Conservation (phyloP, 2,888 invertebrate species). For the Marasmarcha lunaedactyla region DNA sequence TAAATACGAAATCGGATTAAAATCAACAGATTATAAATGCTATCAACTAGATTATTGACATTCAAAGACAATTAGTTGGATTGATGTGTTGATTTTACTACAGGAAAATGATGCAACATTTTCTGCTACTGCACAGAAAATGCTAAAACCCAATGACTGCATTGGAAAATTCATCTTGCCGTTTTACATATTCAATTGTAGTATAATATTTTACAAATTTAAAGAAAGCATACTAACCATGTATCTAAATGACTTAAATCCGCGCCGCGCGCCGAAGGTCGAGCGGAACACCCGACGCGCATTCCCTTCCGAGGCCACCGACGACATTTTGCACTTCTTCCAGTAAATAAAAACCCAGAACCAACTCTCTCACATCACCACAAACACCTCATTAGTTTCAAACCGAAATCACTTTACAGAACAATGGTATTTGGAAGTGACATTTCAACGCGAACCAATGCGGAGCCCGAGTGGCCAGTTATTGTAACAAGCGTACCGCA, state of each 20-base stretch:
- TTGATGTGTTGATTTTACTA: no score
- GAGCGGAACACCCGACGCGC: conserved; percentile 60
- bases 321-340: conserved; percentile 44
- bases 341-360: conserved; percentile 3
- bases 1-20: no score
- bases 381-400: conserved; percentile 17
- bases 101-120: no score
- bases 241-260: conserved; percentile 61
- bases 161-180: no score
- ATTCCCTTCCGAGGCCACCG: conserved; percentile 56
- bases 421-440: conserved; percentile 30
- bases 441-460: conserved; percentile 49
- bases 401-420: conserved; percentile 21
- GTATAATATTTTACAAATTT: no score
- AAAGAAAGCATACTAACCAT: conserved; percentile 39
- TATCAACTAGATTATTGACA: no score
- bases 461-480: conserved; percentile 48
- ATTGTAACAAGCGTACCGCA: conserved; percentile 53
- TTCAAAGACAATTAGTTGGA: no score
- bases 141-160: no score
- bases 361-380: conserved; percentile 31
- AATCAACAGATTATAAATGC: no score
- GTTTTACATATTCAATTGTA: no score
- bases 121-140: no score
- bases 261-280: conserved; percentile 58